Conservation (phyloP, 1,140 invertebrate genomes). For the Melanaphis sacchari region DNA sequence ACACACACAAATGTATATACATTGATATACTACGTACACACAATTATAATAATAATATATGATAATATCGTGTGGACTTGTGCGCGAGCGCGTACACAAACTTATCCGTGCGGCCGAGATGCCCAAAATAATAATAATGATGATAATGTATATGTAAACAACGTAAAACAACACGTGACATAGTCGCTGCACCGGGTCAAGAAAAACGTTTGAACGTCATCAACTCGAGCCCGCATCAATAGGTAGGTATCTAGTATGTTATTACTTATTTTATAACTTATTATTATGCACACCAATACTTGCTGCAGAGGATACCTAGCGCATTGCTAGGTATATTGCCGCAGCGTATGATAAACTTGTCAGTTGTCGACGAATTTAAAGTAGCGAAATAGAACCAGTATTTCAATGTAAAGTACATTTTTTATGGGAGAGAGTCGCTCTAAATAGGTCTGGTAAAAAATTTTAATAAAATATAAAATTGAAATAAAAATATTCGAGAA, state of each 20-base stretch:
- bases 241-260: not conserved
- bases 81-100: not conserved
- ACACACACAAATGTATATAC: not conserved
- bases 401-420: no score
- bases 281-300: not conserved
- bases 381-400: no score
- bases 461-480: no score
- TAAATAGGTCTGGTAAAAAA: no score
- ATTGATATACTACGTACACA: not conserved
- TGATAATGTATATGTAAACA: not conserved
- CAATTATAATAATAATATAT: not conserved
- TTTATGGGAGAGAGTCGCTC: no score
- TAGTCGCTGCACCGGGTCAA: no score
- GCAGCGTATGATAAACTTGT: no score
- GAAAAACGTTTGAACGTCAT: not conserved
- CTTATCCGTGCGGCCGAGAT: not conserved
- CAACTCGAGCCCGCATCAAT: not conserved
- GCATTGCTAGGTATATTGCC: no score
- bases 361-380: no score
- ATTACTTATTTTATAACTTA: no score
- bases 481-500: no score
- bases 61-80: not conserved
- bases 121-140: not conserved
- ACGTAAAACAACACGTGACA: not conserved
- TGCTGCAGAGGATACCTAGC: not conserved